phyloP scores from a whole-genome alignment of 2,888 invertebrate genomes.

The Scrobipalpa atriplicella region DNA sequence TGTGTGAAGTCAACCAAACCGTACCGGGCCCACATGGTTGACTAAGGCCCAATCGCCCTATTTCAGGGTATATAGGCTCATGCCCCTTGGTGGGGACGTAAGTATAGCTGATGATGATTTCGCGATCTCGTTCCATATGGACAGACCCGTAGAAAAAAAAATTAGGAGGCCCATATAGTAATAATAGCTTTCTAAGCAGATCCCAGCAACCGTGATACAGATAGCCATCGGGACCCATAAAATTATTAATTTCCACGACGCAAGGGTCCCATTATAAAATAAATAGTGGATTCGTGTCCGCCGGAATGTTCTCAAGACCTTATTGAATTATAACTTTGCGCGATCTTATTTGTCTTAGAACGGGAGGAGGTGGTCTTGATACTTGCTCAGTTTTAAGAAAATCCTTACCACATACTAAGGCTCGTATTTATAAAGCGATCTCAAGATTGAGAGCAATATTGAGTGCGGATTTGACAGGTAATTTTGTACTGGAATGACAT shows the following conservation, averaged over 20 bases:
- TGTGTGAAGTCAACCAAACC: no score
- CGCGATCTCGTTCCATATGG: neutral
- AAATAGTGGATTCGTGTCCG: conserved; percentile 55
- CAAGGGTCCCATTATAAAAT: conserved; percentile 48
- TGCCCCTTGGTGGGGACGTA: no score
- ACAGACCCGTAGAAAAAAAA: neutral
- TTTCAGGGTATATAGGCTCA: no score
- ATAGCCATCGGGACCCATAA: conserved; percentile 43
- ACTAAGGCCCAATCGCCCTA: no score
- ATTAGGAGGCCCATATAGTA: neutral
- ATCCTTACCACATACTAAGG: neutral
- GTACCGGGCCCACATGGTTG: no score
- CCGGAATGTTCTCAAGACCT: conserved; percentile 45
- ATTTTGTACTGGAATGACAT: no score
- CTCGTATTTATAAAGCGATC: no score
- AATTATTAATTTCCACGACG: conserved; percentile 48
- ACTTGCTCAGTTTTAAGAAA: conserved; percentile 28
- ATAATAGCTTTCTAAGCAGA: conserved; percentile 27
- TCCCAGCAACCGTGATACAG: conserved; percentile 36
- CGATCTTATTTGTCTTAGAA: conserved; percentile 49
- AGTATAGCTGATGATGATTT: no score
- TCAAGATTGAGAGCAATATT: no score
- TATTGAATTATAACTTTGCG: conserved; percentile 62
- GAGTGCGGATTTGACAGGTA: no score
- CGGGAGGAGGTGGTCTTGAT: conserved; percentile 36